Evolutionary conservation across 2,888 invertebrate species (phyloP).

Genomic region (Apotomis turbidana): DNA sequence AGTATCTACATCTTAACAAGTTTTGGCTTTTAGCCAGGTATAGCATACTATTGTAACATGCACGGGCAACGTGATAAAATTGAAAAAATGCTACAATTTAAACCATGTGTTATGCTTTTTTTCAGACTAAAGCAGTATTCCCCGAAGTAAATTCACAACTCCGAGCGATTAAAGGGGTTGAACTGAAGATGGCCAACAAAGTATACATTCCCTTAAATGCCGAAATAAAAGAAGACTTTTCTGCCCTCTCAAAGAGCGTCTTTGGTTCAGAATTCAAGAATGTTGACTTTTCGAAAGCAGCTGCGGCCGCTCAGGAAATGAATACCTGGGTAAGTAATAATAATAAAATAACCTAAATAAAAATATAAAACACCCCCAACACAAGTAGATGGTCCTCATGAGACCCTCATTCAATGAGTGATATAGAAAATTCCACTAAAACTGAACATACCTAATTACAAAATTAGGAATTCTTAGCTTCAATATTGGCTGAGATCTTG

Average conservation of each 20-base stretch:
- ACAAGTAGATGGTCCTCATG: too few relatives aligned
- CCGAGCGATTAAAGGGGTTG: constrained; percentile 72
- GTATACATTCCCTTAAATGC: constrained; percentile 83
- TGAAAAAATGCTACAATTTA: neutral
- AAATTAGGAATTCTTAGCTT: too few relatives aligned
- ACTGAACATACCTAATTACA: too few relatives aligned
- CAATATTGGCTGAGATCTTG: too few relatives aligned
- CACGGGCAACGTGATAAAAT: neutral
- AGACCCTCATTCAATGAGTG: too few relatives aligned
- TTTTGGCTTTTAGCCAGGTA: too few relatives aligned
- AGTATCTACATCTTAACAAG: too few relatives aligned
- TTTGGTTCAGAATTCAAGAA: constrained; percentile 86
- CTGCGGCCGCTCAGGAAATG: constrained; percentile 81
- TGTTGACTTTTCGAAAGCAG: constrained; percentile 83
- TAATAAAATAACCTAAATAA: neutral
- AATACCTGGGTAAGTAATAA: constrained; percentile 87
- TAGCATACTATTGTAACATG: neutral
- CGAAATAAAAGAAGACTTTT: constrained; percentile 81
- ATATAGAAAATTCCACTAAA: too few relatives aligned
- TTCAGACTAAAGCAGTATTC: constrained; percentile 67
- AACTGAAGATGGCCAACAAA: constrained; percentile 87
- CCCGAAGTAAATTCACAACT: constrained; percentile 52
- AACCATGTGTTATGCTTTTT: constrained; percentile 24
- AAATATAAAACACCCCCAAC: too few relatives aligned
- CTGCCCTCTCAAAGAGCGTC: constrained; percentile 76